Evolutionary conservation across 2,888 invertebrate species (phyloP), one percentile per base, ranked within the genome.

Genomic region (Eugnorisma glareosa): DNA sequence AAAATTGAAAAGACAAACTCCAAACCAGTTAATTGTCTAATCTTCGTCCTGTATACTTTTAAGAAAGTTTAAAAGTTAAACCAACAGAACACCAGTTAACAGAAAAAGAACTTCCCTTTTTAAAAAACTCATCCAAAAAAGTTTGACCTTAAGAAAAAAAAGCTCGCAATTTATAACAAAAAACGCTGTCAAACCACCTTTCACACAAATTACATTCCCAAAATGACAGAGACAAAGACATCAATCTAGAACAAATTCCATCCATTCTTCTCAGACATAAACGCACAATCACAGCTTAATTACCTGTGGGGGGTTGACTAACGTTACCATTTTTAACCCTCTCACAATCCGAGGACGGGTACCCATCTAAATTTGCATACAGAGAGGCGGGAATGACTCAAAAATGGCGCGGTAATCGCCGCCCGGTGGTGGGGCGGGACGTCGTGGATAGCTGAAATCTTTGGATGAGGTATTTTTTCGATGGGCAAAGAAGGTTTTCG

Each of bases 311-410:
- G 84, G 85, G 85, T 81, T 81, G 84, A 87, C 79, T 77, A 81
- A 80, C 76, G 77, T 81, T 71, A 83, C 80, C 86, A 88, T 89
- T 89, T 78, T 89, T 86, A 85, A 84, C 86, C 85, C 88, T 80
- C 85, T 84, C 86, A 28, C 88, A 85, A 87, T 82, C 78, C 82
- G 73, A 80, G 84, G 82, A 69, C 73, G 86, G 76, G 79, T 80
- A 82, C 81, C 91, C 90, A 89, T 89, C 90, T 89, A 87, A 90
- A 93, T 93, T 93, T 93, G 91, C 93, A 93, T 93, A 92, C 92
- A 92, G 90, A 92, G 90, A 90, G 92, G 88, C 85, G 88, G 86
- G 90, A 91, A 93, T 91, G 91, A 91, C 91, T 91, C 90, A 92
- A 93, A 93, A 93, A 93, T 93, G 92, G 92, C 86, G 88, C 88